Percentiles rank a stretch among this genome's conserved stretches.
phyloP scores from a whole-genome alignment of 2,797 vertebrate genomes.

The Sebastes glaucus region DNA sequence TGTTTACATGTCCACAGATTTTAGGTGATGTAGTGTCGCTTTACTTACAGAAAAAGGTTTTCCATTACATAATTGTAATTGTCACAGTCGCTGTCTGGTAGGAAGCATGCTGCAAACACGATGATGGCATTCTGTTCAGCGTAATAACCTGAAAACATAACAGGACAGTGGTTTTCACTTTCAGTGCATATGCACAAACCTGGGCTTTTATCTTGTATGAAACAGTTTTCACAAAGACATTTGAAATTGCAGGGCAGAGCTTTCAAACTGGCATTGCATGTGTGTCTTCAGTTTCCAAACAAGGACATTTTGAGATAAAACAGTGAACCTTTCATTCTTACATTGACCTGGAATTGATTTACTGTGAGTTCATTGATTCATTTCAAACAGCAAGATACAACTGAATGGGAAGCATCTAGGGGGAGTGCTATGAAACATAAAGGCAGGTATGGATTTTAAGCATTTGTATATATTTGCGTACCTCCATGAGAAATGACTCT shows the following conservation, averaged over 20 bases:
- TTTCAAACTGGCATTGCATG: not conserved
- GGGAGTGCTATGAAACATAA: not conserved
- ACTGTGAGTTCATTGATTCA: not conserved
- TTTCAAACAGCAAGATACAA: not conserved
- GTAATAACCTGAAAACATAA: conserved; percentile 89
- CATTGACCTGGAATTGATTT: not conserved
- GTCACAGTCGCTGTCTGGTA: conserved; percentile 94
- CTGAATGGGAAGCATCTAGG: not conserved
- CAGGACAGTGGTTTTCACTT: not conserved
- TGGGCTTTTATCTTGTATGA: not conserved
- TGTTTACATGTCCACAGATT: not conserved
- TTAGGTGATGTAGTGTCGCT: not conserved
- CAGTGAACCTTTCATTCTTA: too few relatives aligned
- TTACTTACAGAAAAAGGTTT: conserved; percentile 98
- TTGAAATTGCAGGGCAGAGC: not conserved
- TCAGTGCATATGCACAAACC: not conserved
- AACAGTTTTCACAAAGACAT: not conserved
- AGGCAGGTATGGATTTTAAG: not conserved
- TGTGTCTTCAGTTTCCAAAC: not conserved
- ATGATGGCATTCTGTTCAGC: conserved; percentile 96
- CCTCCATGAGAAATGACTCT: conserved; percentile 98
- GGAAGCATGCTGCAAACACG: conserved; percentile 97
- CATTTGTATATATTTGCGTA: conserved; percentile 63
- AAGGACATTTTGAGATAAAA: not conserved
- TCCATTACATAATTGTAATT: conserved; percentile 99